Percentiles rank a stretch among this genome's conserved stretches.
Conservation (phyloP, 2,888 invertebrate genomes). For the Leptopilina drosophilae region DNA sequence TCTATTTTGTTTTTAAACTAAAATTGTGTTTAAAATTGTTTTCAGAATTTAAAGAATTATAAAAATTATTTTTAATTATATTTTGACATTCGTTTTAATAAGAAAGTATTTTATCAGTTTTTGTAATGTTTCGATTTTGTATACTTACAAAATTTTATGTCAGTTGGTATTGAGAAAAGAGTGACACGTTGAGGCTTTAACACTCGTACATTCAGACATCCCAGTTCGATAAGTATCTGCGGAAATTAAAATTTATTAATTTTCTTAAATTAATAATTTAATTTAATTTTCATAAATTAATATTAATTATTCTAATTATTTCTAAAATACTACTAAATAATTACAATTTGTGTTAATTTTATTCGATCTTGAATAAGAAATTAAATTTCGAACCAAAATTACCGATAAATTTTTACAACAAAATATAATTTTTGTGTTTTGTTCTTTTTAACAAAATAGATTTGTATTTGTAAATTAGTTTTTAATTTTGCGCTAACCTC, state of each 20-base stretch:
- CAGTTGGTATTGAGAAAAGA: slow-evolving; percentile 77
- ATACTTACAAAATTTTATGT: slow-evolving; percentile 72
- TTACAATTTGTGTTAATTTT: too few species aligned
- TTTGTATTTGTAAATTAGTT: not conserved
- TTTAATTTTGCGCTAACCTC: slow-evolving; percentile 77
- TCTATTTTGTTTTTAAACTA: not conserved
- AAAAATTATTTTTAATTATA: too few species aligned
- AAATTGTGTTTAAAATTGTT: not conserved
- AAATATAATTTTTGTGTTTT: not conserved
- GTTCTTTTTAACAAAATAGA: not conserved
- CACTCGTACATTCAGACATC: slow-evolving; percentile 78
- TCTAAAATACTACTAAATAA: slow-evolving; percentile 22
- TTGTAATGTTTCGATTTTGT: not conserved
- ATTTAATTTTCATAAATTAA: too few species aligned
- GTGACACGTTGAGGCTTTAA: slow-evolving; percentile 72
- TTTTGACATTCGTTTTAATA: too few species aligned
- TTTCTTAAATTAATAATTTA: too few species aligned
- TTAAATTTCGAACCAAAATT: too few species aligned
- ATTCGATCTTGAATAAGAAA: too few species aligned
- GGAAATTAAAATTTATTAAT: slow-evolving; percentile 56
- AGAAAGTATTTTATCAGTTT: too few species aligned
- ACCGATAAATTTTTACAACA: too few species aligned
- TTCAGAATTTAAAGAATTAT: not conserved
- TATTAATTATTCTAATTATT: too few species aligned
- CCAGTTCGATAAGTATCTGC: slow-evolving; percentile 79